Evolutionary conservation across 1,140 invertebrate genomes (phyloP).

Genomic region (Ctenoplectra terminalis): DNA sequence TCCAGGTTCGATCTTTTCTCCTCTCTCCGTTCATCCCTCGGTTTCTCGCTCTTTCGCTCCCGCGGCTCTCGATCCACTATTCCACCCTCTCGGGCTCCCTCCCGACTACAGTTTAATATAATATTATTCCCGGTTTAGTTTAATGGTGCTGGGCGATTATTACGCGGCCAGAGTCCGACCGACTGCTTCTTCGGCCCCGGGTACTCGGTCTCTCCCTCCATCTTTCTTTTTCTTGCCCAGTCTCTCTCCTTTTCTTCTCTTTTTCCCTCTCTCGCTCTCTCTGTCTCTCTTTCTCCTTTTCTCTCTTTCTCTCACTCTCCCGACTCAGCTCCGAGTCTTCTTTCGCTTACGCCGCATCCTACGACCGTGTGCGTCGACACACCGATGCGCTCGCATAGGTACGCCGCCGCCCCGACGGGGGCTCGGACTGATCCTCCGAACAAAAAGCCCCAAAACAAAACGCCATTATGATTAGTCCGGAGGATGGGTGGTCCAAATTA

Average conservation of each 20-base stretch:
- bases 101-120: constrained; percentile 80
- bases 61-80: constrained; percentile 62
- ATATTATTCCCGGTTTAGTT: constrained; percentile 84
- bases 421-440: constrained; percentile 50
- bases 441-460: constrained; percentile 80
- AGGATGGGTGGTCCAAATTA: constrained; percentile 81
- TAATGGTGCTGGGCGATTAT: constrained; percentile 83
- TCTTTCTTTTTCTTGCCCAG: constrained; percentile 48
- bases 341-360: constrained; percentile 31
- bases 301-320: not conserved
- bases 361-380: not conserved
- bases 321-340: not conserved
- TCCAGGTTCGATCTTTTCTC: constrained; percentile 64
- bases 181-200: constrained; percentile 72
- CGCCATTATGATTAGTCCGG: constrained; percentile 79
- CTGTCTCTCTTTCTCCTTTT: constrained; percentile 18
- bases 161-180: constrained; percentile 75
- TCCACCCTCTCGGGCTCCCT: constrained; percentile 64
- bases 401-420: constrained; percentile 32
- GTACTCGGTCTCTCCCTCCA: constrained; percentile 40
- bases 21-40: constrained; percentile 33
- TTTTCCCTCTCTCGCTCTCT: constrained; percentile 9
- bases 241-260: constrained; percentile 19
- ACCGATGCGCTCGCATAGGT: not conserved
- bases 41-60: constrained; percentile 51